phyloP scores from a whole-genome alignment of 2,113 vertebrate genomes.

The Hyperopisus bebe region DNA sequence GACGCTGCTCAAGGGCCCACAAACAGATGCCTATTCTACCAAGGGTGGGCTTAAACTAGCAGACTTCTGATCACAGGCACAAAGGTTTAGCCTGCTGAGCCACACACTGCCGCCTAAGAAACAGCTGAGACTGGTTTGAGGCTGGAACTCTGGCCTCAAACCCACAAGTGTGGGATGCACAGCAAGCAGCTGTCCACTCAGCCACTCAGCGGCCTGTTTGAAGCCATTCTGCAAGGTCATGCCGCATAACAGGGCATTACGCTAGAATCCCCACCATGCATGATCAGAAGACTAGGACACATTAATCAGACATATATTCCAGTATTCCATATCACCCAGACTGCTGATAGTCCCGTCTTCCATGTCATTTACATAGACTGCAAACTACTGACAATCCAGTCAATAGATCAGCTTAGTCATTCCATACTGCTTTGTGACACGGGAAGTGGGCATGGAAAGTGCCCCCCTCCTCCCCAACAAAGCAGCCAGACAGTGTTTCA shows the following conservation, averaged over 20 bases:
- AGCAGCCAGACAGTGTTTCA: background rate
- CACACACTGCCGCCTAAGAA: background rate
- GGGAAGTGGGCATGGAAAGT: background rate
- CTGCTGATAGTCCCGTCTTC: background rate
- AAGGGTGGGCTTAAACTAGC: background rate
- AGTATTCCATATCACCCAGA: background rate
- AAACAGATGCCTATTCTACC: background rate
- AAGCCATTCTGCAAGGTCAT: background rate
- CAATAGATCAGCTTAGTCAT: background rate
- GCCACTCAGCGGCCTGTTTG: background rate
- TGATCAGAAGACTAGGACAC: background rate
- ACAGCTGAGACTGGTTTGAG: background rate
- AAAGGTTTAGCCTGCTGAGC: background rate
- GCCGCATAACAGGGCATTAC: background rate
- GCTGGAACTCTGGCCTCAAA: background rate
- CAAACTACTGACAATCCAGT: background rate
- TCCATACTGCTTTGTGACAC: background rate
- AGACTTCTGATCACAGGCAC: background rate
- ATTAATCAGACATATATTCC: background rate
- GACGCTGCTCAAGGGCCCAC: background rate
- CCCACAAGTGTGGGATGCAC: background rate
- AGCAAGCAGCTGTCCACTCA: background rate
- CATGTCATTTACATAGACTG: background rate
- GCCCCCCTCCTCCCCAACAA: background rate
- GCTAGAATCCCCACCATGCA: background rate